Base-by-base conservation (phyloP, 2,113 vertebrate genomes). In the Pygathrix nemaeus region DNA sequence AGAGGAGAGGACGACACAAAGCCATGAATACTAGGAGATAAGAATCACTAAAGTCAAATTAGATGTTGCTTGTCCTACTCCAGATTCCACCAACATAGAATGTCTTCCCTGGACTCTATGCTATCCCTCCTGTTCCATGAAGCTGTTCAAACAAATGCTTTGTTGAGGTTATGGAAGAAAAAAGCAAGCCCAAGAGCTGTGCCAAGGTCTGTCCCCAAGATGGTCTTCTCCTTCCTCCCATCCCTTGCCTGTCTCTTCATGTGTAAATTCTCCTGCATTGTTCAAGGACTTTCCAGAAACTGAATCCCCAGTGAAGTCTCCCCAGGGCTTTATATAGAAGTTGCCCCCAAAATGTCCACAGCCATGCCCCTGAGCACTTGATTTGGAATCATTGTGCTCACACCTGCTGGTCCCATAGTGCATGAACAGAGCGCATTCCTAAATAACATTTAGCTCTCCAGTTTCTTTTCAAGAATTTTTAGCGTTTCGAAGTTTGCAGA, bases 391-490 rank as follows among this genome's bases (percentile, higher is more conserved):
- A 55, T 4, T 38, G 38, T 50, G 12, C 72, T n/a, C 6, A 27
- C 25, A 94, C 52, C 11, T 72, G 30, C 13, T 88, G 50, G 30
- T 82, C 88, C 40, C n/a, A 52, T 59, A 64, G 43, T 72, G 66
- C n/a, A 50, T 8, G 38, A 48, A 76, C 2, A 72, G 3, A 64
- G 14, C 16, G 20, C 27, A 48, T 79, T 73, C 27, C 32, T 64
- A 94, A 92, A 84, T 78, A 75, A 95, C 72, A 50, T 50, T 78
- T 88, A 52, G 57, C 16, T 78, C 32, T 27, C 35, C 16, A 79
- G 6, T 23, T 95, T 86, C 27, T 93, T 94, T 80, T 89, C 48
- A 94, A 93, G 76, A 90, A 66, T 92, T 52, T 80, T 35, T 88
- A 73, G n/a, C 45, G 68, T 50, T 79, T 38, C 87, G 40, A 96